phyloP scores from a whole-genome alignment of 2,113 vertebrate genomes.

The Pteruthius melanotis region DNA sequence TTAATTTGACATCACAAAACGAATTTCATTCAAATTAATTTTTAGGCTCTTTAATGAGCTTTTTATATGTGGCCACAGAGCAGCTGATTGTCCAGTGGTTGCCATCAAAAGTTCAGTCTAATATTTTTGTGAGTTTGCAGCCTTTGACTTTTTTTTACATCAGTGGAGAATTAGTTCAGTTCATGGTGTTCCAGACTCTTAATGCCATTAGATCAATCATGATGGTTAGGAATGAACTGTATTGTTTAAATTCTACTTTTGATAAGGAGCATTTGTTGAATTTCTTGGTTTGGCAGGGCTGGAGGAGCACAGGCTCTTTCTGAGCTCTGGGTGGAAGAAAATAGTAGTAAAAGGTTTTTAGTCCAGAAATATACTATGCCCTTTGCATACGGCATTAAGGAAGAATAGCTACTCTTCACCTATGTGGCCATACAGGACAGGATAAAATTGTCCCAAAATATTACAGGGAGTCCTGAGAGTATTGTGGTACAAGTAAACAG shows the following conservation, averaged over 20 bases:
- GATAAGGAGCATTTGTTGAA: not conserved
- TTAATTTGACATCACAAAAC: constrained; percentile 2
- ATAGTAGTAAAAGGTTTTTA: not conserved
- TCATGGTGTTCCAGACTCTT: not conserved
- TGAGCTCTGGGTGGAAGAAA: not conserved
- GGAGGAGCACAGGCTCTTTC: not conserved
- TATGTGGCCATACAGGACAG: accelerated
- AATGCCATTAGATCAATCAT: not conserved
- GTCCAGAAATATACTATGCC: not conserved
- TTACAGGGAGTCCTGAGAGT: not conserved
- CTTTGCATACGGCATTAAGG: not conserved
- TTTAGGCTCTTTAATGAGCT: not conserved
- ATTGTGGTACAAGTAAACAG: not conserved
- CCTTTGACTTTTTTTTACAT: not conserved
- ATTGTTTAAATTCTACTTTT: not conserved
- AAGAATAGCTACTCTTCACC: not conserved
- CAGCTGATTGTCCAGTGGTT: not conserved
- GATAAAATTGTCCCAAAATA: not conserved
- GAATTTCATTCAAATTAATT: not conserved
- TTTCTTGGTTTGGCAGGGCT: not conserved
- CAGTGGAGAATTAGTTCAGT: not conserved
- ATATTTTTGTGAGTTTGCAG: not conserved
- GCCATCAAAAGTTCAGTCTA: not conserved
- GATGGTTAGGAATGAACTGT: not conserved
- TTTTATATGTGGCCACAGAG: not conserved